Base-by-base conservation (phyloP, 2,113 vertebrate species). In the Bucco capensis region DNA sequence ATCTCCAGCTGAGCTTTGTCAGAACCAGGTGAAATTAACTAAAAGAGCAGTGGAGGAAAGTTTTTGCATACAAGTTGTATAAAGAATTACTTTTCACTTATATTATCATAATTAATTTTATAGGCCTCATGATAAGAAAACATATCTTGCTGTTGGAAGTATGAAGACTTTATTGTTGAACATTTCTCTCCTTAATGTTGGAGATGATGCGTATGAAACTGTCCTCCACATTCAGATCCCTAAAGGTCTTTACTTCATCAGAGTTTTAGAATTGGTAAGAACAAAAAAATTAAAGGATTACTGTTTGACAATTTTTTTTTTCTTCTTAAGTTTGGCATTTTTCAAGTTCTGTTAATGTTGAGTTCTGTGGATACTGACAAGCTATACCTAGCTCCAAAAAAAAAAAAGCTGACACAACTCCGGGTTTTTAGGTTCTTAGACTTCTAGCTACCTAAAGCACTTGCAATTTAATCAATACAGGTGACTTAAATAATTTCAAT, bases 161-260 rank as follows among this genome's bases (percentile, higher is more conserved):
- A 96, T 95, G 80, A 98, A 98, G 95, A 98, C 96, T 9, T 85
- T 99, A 69, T 90, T 97, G 95, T 74, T 99, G 89, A 99, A 98
- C 19, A 35, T 98, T 50, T 97, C 96, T 4, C 76, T 99, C 44
- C 89, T 96, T 88, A 99, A 99, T 83, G 96, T 91, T 24, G 99
- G 99, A 75, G 99, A 99, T 24, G 98, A 99, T 33, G 98, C 99
- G 1, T 99, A 98, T 80, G 98, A 98, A 74, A 98, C 99, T 1
- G 93, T 96, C 38, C 96, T 99, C 60, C 97, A 95, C 21, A 86
- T 99, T 82, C 93, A 76, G 2, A 98, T 99, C 51, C 98, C 98
- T 33, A 94, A 93, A 71, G 98, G 98, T 74, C 97, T 99, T 93
- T 98, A 99, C 91, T 99, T 98, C 93, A 97, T 98, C 80, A 98